Percentiles rank a stretch among this genome's conserved stretches.
Conservation (phyloP, 2,888 invertebrate species). For the Chorisops tibialis region DNA sequence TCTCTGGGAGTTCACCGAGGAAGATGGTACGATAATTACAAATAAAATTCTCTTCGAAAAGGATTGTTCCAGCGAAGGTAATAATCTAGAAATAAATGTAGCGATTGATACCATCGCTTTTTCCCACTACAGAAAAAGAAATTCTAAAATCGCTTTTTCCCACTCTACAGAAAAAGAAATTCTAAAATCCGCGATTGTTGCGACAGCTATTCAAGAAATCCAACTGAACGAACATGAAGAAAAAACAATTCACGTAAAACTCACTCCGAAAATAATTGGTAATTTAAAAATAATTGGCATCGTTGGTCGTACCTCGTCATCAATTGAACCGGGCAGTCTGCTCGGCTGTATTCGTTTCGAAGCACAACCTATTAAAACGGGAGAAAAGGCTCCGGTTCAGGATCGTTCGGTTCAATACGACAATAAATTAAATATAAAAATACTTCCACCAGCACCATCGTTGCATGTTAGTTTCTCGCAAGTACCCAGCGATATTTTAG, state of each 20-base stretch:
- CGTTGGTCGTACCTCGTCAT: slow-evolving; percentile 51
- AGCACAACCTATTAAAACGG: slow-evolving; percentile 43
- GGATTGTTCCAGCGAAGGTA: slow-evolving; percentile 39
- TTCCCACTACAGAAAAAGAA: background rate
- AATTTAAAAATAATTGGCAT: slow-evolving; percentile 71
- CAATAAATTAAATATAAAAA: slow-evolving; percentile 68
- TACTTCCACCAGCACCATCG: slow-evolving; percentile 77
- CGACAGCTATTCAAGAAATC: slow-evolving; percentile 41
- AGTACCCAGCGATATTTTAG: slow-evolving; percentile 63
- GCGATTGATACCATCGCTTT: background rate
- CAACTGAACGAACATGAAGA: slow-evolving; percentile 51
- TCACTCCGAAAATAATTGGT: slow-evolving; percentile 73
- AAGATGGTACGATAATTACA: slow-evolving; percentile 49
- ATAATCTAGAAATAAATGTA: background rate
- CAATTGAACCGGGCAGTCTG: slow-evolving; percentile 45
- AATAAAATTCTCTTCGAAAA: slow-evolving; percentile 50
- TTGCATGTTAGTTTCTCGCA: slow-evolving; percentile 69
- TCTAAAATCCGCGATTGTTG: slow-evolving; percentile 45
- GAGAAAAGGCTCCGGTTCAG: slow-evolving; percentile 36
- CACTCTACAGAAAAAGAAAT: slow-evolving; percentile 40
- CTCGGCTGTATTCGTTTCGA: slow-evolving; percentile 48
- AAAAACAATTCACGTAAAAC: slow-evolving; percentile 64
- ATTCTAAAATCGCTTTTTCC: background rate
- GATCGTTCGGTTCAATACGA: slow-evolving; percentile 51
- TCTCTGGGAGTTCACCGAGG: slow-evolving; percentile 49